Percentiles rank a stretch among this genome's conserved stretches.
phyloP scores from a whole-genome alignment of 1,140 invertebrate species.

The Eumeta japonica region DNA sequence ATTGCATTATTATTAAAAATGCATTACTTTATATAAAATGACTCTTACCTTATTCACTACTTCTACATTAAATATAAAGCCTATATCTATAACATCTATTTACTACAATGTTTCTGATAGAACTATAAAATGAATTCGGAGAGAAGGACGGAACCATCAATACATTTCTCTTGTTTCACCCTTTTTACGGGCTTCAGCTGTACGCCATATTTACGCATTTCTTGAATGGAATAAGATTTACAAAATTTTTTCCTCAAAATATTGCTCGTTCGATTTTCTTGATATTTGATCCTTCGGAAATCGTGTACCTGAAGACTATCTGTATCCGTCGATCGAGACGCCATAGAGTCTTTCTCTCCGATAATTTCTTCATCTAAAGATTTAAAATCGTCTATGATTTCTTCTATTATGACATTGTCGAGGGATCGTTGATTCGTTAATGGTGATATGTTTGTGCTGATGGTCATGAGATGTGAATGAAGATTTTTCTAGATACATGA shows the following conservation, averaged over 20 bases:
- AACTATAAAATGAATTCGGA: constrained; percentile 42
- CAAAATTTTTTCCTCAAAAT: constrained; percentile 25
- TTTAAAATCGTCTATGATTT: constrained; percentile 37
- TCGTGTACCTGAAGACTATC: constrained; percentile 27
- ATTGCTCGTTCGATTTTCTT: constrained; percentile 14
- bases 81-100: too few relatives aligned
- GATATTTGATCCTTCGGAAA: constrained; percentile 28
- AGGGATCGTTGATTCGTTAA: constrained; percentile 10
- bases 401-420: constrained; percentile 20
- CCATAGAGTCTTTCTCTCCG: too few relatives aligned
- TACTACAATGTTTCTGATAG: too few relatives aligned
- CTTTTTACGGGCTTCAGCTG: constrained; percentile 16
- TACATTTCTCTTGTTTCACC: constrained; percentile 15
- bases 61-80: too few relatives aligned
- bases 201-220: constrained; percentile 28
- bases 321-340: too few relatives aligned
- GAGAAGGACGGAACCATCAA: constrained; percentile 25
- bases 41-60: too few relatives aligned
- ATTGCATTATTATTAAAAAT: too few relatives aligned
- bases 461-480: constrained; percentile 24
- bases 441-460: constrained; percentile 18
- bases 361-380: constrained; percentile 22
- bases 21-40: too few relatives aligned
- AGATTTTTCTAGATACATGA: constrained; percentile 29
- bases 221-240: constrained; percentile 27